These are phyloP conservation scores for Platerodrilus igneus DNA, from an alignment of 2,888 invertebrate genomes.

Conservation along the genomic window DNA sequence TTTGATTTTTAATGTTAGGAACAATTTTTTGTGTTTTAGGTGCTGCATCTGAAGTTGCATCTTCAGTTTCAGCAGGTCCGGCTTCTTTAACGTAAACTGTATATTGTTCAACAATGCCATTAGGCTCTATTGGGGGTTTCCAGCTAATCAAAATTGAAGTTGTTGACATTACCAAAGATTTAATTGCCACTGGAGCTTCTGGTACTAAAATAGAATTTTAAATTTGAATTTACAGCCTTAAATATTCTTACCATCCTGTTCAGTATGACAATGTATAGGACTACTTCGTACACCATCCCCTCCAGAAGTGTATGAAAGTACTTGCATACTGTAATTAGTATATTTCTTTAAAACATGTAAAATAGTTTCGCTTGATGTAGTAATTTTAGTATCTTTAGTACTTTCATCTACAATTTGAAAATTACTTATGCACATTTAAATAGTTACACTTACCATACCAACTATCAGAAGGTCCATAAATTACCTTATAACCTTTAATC, in stretches of 20 bases:
- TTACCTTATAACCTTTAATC: conserved; percentile 92
- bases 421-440: neutral
- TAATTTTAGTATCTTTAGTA: conserved; percentile 85
- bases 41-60: conserved; percentile 54
- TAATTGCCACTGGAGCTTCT: conserved; percentile 88
- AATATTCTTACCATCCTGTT: conserved; percentile 76
- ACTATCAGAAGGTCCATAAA: conserved; percentile 84
- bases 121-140: conserved; percentile 88
- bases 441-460: conserved; percentile 76
- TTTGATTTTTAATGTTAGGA: conserved; percentile 61
- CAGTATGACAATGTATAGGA: conserved; percentile 89
- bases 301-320: conserved; percentile 89
- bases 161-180: conserved; percentile 86
- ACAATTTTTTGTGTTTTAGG: conserved; percentile 73
- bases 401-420: conserved; percentile 65
- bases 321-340: conserved; percentile 96
- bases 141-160: conserved; percentile 91
- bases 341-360: conserved; percentile 90
- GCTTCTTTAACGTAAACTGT: conserved; percentile 82
- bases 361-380: conserved; percentile 88
- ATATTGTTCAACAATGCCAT: conserved; percentile 90
- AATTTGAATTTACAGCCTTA: conserved; percentile 5
- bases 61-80: conserved; percentile 35
- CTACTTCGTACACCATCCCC: conserved; percentile 89
- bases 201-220: conserved; percentile 61